A percentile compares a stretch with the other conserved stretches of the same genome.
These are phyloP conservation scores for Archips xylosteana DNA, from an alignment of 2,888 invertebrate species.

Conservation along the genomic window DNA sequence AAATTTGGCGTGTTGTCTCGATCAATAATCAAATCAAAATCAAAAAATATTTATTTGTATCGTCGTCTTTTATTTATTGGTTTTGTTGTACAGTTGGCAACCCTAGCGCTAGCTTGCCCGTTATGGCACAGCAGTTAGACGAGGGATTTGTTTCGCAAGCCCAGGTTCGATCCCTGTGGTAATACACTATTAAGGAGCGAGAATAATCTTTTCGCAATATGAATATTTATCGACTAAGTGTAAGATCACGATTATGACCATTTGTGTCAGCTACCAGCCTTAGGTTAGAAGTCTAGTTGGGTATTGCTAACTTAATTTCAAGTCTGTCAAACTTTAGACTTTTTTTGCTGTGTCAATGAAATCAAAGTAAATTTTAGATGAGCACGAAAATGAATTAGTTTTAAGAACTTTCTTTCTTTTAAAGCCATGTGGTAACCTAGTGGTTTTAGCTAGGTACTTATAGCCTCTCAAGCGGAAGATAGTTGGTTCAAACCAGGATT, in stretches of 20 bases:
- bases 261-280: slow-evolving; percentile 1
- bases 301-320: neutral
- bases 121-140: slow-evolving; percentile 37
- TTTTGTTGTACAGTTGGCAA: neutral
- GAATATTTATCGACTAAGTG: slow-evolving; percentile 15
- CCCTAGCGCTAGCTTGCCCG: slow-evolving; percentile 7
- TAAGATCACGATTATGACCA: slow-evolving; percentile 22
- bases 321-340: neutral
- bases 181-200: slow-evolving; percentile 25
- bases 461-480: too few species aligned
- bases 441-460: too few species aligned
- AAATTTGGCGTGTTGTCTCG: too few species aligned
- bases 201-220: slow-evolving; percentile 22
- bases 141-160: slow-evolving; percentile 27
- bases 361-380: neutral
- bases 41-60: too few species aligned
- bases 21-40: too few species aligned
- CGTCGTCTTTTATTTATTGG: too few species aligned
- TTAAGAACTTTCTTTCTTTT: too few species aligned
- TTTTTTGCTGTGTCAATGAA: neutral
- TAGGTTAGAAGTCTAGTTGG: neutral
- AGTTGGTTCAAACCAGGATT: too few species aligned
- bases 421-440: too few species aligned
- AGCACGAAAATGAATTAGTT: neutral
- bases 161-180: slow-evolving; percentile 22